phyloP scores from a whole-genome alignment of 2,797 vertebrate species.

The Antennarius maculatus region DNA sequence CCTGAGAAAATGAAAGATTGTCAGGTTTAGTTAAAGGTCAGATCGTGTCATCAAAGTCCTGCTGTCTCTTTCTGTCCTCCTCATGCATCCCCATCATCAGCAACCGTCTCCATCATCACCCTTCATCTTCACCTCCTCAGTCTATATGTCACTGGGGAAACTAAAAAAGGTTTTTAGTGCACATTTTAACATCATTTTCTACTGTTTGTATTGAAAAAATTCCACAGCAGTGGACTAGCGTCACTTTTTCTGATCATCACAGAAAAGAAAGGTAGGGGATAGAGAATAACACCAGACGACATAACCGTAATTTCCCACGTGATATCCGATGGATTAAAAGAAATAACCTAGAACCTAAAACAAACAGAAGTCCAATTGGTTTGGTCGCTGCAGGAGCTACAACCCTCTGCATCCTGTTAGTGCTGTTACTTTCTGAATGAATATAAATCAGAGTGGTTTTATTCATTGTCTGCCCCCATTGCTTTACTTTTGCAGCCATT shows the following conservation, averaged over 20 bases:
- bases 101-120: constrained; percentile 66
- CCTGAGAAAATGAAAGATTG: constrained; percentile 33
- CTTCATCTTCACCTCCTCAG: constrained; percentile 46
- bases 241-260: constrained; percentile 34
- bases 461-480: constrained; percentile 58
- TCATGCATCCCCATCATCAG: constrained; percentile 52
- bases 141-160: constrained; percentile 45
- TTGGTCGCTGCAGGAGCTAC: too few relatives aligned
- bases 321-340: constrained; percentile 36
- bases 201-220: background rate
- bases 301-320: constrained; percentile 12
- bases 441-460: constrained; percentile 71
- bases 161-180: background rate
- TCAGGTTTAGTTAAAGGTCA: constrained; percentile 49
- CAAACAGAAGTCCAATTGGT: constrained; percentile 42
- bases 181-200: constrained; percentile 10
- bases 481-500: constrained; percentile 18
- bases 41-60: constrained; percentile 79
- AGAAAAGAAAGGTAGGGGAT: constrained; percentile 61
- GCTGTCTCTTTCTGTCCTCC: constrained; percentile 57
- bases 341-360: constrained; percentile 36
- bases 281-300: constrained; percentile 67
- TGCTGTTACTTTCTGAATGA: too few relatives aligned
- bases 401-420: too few relatives aligned
- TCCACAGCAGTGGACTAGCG: constrained; percentile 10